These are phyloP conservation scores for Aleiodes alternator DNA, from an alignment of 2,888 invertebrate species.

Conservation along the genomic window DNA sequence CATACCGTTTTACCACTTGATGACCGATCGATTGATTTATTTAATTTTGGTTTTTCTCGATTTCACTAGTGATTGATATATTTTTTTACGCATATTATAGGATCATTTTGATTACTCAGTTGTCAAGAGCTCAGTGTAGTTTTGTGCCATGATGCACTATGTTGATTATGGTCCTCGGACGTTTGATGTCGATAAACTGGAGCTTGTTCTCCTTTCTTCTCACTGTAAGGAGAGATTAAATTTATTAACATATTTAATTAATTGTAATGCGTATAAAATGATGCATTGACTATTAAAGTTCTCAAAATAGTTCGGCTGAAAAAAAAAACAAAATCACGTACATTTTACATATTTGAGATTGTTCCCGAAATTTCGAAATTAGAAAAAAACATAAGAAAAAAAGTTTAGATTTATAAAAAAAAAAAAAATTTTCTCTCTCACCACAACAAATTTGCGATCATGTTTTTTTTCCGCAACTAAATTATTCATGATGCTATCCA, in stretches of 20 bases:
- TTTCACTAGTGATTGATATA: slow-evolving; percentile 28
- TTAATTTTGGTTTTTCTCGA: slow-evolving; percentile 1
- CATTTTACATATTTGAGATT: no score
- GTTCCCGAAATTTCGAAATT: no score
- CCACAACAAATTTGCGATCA: no score
- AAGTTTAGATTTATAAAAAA: not conserved
- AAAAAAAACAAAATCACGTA: no score
- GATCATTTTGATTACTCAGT: slow-evolving; percentile 17
- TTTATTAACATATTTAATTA: slow-evolving; percentile 2
- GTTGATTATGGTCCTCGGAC: slow-evolving; percentile 60
- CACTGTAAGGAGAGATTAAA: slow-evolving; percentile 44
- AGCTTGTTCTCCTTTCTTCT: slow-evolving; percentile 55
- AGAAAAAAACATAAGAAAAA: no score
- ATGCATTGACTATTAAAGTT: no score
- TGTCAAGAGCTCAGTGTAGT: slow-evolving; percentile 73
- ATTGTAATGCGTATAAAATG: not conserved
- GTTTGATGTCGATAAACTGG: slow-evolving; percentile 64
- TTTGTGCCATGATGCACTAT: slow-evolving; percentile 70
- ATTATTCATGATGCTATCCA: no score
- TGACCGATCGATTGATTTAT: not conserved
- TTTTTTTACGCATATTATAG: slow-evolving; percentile 6
- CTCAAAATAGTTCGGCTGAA: not conserved
- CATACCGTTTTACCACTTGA: not conserved
- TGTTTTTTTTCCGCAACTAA: no score
- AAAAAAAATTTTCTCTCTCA: not conserved